These are phyloP conservation scores for Ptychadena robeensis DNA, from an alignment of 2,797 vertebrate genomes.

Conservation along the genomic window DNA sequence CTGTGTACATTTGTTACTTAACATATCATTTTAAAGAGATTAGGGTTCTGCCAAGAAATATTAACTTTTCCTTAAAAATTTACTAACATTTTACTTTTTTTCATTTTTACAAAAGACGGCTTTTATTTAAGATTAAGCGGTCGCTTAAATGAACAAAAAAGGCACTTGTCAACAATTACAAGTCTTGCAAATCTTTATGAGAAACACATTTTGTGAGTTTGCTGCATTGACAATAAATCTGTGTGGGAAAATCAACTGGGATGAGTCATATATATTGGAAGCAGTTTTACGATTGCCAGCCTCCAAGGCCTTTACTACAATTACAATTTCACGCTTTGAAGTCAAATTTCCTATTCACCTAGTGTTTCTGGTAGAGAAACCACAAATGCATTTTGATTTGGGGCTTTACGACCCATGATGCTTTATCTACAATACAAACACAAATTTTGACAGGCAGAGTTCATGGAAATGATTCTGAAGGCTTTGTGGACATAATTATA, in stretches of 20 bases:
- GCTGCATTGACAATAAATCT: slow-evolving; percentile 41
- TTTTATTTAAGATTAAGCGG: slow-evolving; percentile 38
- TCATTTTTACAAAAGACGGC: slow-evolving; percentile 15
- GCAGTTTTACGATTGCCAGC: slow-evolving; percentile 48
- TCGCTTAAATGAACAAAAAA: slow-evolving; percentile 42
- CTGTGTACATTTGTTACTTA: no score
- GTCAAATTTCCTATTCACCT: slow-evolving; percentile 43
- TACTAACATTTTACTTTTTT: background rate
- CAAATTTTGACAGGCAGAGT: slow-evolving; percentile 26
- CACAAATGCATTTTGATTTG: slow-evolving; percentile 30
- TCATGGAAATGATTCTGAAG: background rate
- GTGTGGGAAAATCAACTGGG: slow-evolving; percentile 49
- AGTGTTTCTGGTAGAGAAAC: slow-evolving; percentile 40
- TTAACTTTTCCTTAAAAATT: slow-evolving; percentile 3
- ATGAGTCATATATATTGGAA: slow-evolving; percentile 42
- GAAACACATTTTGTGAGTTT: slow-evolving; percentile 39
- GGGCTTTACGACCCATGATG: slow-evolving; percentile 42
- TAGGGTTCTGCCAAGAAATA: background rate
- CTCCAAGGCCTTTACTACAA: slow-evolving; percentile 43
- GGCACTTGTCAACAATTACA: slow-evolving; percentile 33
- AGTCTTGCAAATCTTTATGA: slow-evolving; percentile 38
- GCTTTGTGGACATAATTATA: background rate
- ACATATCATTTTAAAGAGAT: background rate
- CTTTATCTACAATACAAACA: slow-evolving; percentile 42
- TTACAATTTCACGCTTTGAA: slow-evolving; percentile 39